Percentiles rank a stretch among this genome's conserved stretches.
phyloP scores from a whole-genome alignment of 1,140 invertebrate genomes.

The Aethina tumida region DNA sequence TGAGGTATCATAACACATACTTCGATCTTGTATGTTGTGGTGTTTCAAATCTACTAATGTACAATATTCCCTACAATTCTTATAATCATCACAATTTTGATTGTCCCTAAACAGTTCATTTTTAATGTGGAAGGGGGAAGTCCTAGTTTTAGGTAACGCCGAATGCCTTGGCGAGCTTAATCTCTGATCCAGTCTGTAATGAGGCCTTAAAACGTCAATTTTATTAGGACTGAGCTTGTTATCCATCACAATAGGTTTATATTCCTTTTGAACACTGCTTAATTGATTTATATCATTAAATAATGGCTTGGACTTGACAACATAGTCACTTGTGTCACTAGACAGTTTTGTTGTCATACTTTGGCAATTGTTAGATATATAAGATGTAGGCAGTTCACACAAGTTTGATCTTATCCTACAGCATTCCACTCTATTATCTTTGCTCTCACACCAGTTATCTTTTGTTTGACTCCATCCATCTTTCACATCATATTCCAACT shows the following conservation, averaged over 20 bases:
- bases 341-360: slow-evolving; percentile 25
- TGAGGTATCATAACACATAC: slow-evolving; percentile 25
- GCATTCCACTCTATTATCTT: slow-evolving; percentile 21
- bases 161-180: no score
- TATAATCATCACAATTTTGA: slow-evolving; percentile 10
- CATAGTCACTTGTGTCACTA: slow-evolving; percentile 9
- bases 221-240: slow-evolving; percentile 1
- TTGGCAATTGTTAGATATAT: slow-evolving; percentile 35
- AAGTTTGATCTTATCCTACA: slow-evolving; percentile 29
- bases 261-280: not conserved
- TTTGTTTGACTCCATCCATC: slow-evolving; percentile 6
- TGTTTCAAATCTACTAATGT: slow-evolving; percentile 12
- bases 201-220: slow-evolving; percentile 1
- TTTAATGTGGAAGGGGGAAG: slow-evolving; percentile 3
- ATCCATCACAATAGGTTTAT: not conserved
- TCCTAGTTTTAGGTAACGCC: slow-evolving; percentile 1
- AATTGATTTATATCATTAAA: slow-evolving; percentile 1
- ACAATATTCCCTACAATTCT: slow-evolving; percentile 16
- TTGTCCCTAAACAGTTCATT: slow-evolving; percentile 10
- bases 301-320: slow-evolving; percentile 10
- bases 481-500: slow-evolving; percentile 27
- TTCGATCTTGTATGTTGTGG: slow-evolving; percentile 11
- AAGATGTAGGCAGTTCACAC: slow-evolving; percentile 34
- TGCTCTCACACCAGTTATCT: slow-evolving; percentile 9
- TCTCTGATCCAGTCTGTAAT: slow-evolving; percentile 1